Base-by-base conservation (phyloP, 2,888 invertebrate genomes). In the Acanthosoma haemorrhoidale region DNA sequence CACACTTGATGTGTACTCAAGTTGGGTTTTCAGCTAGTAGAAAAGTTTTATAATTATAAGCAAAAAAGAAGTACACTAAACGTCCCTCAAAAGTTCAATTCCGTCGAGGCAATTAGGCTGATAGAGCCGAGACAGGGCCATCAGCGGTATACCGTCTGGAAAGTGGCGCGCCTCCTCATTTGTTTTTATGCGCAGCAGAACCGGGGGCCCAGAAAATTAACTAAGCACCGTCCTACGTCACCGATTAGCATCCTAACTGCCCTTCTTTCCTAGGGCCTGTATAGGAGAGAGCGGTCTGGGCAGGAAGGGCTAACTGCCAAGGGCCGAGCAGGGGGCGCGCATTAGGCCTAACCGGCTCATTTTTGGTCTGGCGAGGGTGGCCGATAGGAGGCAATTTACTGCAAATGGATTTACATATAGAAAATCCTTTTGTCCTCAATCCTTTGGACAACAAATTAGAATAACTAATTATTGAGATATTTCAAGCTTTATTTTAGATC, bases 111-210 rank as follows among this genome's bases (percentile, higher is more conserved):
- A 51, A 51, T 51, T 51, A 51, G 21, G 11, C 21, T 9, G n/a
- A 21, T 43, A 13, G 43, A 43, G 51, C 21, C 11, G 51, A 51
- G n/a, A n/a, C n/a, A n/a, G n/a, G n/a, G 51, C 51, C 51, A 51
- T 51, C 51, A 51, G 51, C n/a, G 51, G 51, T 51, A 51, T 51
- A 51, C 51, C 51, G 51, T 25, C 51, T n/a, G 51, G 51, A 51
- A 51, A 51, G 18, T 51, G 13, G 51, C n/a, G n/a, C n/a, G 51
- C 25, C 16, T 43, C 25, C 51, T 51, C 51, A 25, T 51, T 51
- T 21, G 51, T 51, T 51, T 51, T 51, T 51, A 51, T 51, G 51
- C 25, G n/a, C n/a, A 2, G 13, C 13, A 4, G 25, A 8, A 1
- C 51, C 25, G 21, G 13, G 21, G 13, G n/a, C n/a, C 51, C 51